Percentiles rank a stretch among this genome's conserved stretches.
Evolutionary conservation across 2,797 vertebrate species (phyloP).

Genomic region (Tenualosa thibaudeaui): DNA sequence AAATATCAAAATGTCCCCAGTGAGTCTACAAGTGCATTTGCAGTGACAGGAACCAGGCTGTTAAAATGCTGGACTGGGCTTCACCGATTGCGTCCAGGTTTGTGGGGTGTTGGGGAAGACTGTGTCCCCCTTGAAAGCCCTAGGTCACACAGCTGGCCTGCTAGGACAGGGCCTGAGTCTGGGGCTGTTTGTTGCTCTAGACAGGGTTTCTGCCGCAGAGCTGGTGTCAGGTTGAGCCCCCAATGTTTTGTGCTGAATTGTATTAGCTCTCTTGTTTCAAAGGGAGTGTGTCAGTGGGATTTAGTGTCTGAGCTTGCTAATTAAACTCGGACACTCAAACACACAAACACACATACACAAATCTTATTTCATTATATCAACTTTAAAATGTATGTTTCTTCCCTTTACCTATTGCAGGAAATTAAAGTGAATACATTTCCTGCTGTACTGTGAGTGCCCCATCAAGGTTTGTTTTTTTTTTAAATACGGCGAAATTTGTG

Average conservation of each 20-base stretch:
- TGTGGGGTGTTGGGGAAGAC: background rate
- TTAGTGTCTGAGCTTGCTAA: slow-evolving; percentile 45
- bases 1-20: slow-evolving; percentile 54
- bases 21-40: slow-evolving; percentile 29
- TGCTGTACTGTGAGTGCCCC: no score
- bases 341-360: slow-evolving; percentile 9
- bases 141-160: slow-evolving; percentile 32
- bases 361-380: no score
- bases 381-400: no score
- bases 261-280: slow-evolving; percentile 57
- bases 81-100: background rate
- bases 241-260: slow-evolving; percentile 60
- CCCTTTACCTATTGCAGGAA: no score
- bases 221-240: slow-evolving; percentile 32
- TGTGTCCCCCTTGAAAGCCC: slow-evolving; percentile 27
- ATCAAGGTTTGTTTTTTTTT: no score
- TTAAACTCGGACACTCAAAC: slow-evolving; percentile 13
- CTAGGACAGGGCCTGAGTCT: background rate
- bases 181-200: slow-evolving; percentile 8
- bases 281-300: slow-evolving; percentile 49
- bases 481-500: no score
- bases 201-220: slow-evolving; percentile 1
- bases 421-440: no score
- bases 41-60: background rate
- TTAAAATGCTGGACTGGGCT: background rate